Conservation (phyloP, 2,113 vertebrate species). For the Thalassarche chlororhynchos region DNA sequence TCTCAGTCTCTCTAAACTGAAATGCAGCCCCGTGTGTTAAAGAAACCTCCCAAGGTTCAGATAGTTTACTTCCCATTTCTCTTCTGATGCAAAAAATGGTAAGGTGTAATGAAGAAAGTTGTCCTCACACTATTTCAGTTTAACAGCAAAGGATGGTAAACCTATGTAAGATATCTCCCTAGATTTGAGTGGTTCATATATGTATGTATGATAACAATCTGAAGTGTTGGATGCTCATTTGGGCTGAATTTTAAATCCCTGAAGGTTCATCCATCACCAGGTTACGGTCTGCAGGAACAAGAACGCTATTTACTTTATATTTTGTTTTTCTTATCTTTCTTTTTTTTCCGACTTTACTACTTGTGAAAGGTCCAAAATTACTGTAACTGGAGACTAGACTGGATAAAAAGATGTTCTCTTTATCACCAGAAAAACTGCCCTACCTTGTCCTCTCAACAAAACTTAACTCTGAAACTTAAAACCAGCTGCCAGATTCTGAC, state of each 20-base stretch:
- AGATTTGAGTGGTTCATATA: background rate
- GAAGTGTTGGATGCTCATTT: background rate
- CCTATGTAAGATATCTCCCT: background rate
- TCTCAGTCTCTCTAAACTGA: background rate
- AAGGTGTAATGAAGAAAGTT: background rate
- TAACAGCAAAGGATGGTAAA: background rate
- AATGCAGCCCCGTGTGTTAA: background rate
- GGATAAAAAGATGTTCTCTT: background rate
- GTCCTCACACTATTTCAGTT: background rate
- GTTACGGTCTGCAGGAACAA: background rate
- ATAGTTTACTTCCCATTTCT: background rate
- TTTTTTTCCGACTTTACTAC: accelerated
- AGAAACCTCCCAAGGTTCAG: background rate
- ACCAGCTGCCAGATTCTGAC: background rate
- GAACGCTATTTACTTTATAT: background rate
- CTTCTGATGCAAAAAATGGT: background rate
- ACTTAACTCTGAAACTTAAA: background rate
- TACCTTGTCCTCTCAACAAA: background rate
- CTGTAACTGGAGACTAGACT: background rate
- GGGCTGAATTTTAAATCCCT: background rate
- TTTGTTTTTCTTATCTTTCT: background rate
- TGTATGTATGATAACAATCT: background rate
- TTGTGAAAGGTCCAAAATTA: background rate
- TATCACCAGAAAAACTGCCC: background rate
- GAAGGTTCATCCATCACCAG: background rate